Percentiles rank a stretch among this genome's conserved stretches.
Evolutionary conservation across 2,113 vertebrate genomes (phyloP).

Genomic region (Nothobranchius kuhntae): DNA sequence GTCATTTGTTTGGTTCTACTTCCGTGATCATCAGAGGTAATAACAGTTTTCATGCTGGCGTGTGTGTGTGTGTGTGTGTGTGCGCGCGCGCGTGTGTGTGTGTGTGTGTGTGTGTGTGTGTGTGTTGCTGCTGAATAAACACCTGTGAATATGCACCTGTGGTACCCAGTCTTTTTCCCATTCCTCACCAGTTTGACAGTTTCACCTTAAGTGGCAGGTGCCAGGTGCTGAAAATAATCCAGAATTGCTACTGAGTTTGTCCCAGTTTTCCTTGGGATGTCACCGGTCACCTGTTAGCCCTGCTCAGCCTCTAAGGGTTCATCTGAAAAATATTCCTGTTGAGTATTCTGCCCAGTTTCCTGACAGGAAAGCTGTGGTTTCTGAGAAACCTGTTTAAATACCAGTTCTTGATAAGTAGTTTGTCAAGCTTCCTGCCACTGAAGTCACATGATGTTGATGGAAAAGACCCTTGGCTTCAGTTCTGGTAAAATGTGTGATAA

Average conservation of each 20-base stretch:
- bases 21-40: neutral
- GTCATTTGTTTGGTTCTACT: constrained; percentile 6
- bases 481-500: neutral
- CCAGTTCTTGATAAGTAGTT: neutral
- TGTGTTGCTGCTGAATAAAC: neutral
- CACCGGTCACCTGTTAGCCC: neutral
- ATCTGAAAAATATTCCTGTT: neutral
- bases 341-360: neutral
- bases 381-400: neutral
- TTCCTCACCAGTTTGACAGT: neutral
- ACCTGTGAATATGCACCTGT: neutral
- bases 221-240: neutral
- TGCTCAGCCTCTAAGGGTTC: neutral
- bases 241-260: neutral
- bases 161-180: neutral
- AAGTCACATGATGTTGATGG: neutral
- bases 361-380: neutral
- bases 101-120: neutral
- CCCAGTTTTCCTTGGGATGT: neutral
- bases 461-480: neutral
- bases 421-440: constrained; percentile 1
- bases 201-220: neutral
- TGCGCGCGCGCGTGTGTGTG: neutral
- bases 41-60: neutral
- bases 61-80: neutral